Percentiles rank a stretch among this genome's conserved stretches.
Conservation (phyloP, 2,113 vertebrate genomes). For the Ellobius talpinus region DNA sequence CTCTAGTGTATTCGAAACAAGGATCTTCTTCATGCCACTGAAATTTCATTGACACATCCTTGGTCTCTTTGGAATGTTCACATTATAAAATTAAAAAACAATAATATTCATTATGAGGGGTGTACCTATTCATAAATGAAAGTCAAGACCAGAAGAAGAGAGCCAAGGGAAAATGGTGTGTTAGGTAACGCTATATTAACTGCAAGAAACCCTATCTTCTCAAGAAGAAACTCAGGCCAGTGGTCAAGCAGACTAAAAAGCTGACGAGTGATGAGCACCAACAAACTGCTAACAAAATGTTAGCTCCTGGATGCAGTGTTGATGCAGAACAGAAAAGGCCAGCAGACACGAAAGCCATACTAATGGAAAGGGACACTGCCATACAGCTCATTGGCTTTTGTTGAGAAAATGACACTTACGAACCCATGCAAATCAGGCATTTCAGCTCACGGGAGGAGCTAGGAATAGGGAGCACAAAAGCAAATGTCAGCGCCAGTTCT, state of each 20-base stretch:
- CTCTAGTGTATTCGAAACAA: background rate
- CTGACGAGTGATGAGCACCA: constrained; percentile 81
- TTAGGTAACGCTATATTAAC: constrained; percentile 33
- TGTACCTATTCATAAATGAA: background rate
- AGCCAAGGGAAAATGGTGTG: background rate
- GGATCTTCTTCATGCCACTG: background rate
- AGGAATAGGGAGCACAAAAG: constrained; percentile 38
- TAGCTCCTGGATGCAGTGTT: constrained; percentile 77
- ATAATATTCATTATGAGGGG: background rate
- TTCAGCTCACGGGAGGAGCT: background rate
- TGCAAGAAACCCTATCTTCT: constrained; percentile 60
- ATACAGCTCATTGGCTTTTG: constrained; percentile 67
- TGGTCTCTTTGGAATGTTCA: background rate
- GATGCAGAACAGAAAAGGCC: constrained; percentile 71
- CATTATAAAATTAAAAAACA: constrained; percentile 16
- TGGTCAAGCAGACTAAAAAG: constrained; percentile 79
- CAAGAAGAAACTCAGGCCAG: constrained; percentile 69
- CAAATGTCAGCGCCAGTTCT: background rate
- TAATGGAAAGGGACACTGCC: constrained; percentile 78
- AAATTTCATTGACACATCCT: background rate
- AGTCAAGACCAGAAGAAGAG: background rate
- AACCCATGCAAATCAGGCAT: constrained; percentile 60
- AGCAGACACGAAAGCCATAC: constrained; percentile 75
- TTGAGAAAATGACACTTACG: constrained; percentile 57
- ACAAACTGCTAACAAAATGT: constrained; percentile 82